phyloP scores from a whole-genome alignment of 92 coral and sea anemone species.

The Paramuricea clavata region DNA sequence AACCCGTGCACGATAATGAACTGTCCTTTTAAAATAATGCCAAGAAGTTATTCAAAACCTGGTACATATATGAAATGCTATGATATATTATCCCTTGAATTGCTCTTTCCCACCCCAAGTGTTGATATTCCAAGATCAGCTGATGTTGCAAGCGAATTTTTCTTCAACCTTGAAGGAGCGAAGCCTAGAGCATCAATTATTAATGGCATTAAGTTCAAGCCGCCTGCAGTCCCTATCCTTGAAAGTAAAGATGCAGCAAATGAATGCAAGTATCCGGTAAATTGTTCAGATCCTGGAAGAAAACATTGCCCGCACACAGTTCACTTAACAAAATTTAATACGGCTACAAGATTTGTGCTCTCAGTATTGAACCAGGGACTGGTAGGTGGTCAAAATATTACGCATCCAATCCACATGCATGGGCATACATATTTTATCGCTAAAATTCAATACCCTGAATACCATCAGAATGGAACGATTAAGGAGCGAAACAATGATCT shows the following conservation, averaged over 20 bases:
- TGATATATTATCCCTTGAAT: conserved; percentile 35
- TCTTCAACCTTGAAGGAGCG: conserved; percentile 54
- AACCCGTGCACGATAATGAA: conserved; percentile 55
- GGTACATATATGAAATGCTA: conserved; percentile 36
- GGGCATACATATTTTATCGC: conserved; percentile 16
- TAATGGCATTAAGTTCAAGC: conserved; percentile 57
- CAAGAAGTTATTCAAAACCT: not conserved
- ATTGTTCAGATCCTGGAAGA: not conserved
- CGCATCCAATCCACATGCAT: conserved; percentile 18
- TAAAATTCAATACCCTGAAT: not conserved
- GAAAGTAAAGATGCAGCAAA: not conserved
- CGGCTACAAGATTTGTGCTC: not conserved
- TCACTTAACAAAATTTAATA: not conserved
- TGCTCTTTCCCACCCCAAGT: conserved; percentile 45
- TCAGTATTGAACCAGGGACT: not conserved
- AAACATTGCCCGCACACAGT: not conserved
- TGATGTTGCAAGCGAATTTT: not conserved
- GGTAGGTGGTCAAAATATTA: not conserved
- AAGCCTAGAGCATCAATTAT: conserved; percentile 13
- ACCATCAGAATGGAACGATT: not conserved
- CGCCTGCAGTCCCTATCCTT: conserved; percentile 53
- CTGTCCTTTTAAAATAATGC: conserved; percentile 54
- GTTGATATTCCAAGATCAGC: conserved; percentile 46
- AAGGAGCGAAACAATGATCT: not conserved
- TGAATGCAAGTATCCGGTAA: not conserved